phyloP scores from a whole-genome alignment of 2,797 vertebrate species.

The Thripadectes ignobilis region DNA sequence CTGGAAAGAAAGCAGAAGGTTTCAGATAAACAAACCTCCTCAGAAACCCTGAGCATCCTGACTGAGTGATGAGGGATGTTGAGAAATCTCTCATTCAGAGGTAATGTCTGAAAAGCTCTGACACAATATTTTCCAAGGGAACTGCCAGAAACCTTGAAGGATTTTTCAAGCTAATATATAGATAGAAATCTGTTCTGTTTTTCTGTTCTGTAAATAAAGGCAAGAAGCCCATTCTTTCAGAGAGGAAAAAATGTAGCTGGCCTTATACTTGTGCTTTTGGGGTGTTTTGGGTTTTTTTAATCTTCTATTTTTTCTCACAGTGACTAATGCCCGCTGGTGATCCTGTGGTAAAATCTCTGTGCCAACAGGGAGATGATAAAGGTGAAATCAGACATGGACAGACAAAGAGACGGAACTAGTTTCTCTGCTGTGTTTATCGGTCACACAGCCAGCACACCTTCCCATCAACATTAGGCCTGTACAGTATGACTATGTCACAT shows the following conservation, averaged over 20 bases:
- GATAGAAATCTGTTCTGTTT: background rate
- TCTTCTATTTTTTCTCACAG: background rate
- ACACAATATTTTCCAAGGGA: background rate
- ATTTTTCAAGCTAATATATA: background rate
- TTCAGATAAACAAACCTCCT: background rate
- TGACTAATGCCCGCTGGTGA: background rate
- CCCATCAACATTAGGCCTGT: background rate
- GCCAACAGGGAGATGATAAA: background rate
- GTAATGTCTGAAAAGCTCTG: background rate
- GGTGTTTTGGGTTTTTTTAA: fast-evolving
- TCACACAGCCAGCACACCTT: background rate
- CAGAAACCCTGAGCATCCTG: background rate
- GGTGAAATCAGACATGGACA: background rate
- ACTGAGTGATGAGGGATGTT: background rate
- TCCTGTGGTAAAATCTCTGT: background rate
- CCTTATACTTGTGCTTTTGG: background rate
- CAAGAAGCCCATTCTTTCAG: background rate
- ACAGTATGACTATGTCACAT: background rate
- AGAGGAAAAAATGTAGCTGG: background rate
- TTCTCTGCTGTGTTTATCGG: fast-evolving
- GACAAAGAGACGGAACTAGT: background rate
- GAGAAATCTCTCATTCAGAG: background rate
- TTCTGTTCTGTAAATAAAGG: background rate
- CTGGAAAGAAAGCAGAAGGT: background rate
- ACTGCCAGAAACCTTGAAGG: background rate